phyloP scores from a whole-genome alignment of 2,113 vertebrate genomes.

The Orientallactaga bullata region DNA sequence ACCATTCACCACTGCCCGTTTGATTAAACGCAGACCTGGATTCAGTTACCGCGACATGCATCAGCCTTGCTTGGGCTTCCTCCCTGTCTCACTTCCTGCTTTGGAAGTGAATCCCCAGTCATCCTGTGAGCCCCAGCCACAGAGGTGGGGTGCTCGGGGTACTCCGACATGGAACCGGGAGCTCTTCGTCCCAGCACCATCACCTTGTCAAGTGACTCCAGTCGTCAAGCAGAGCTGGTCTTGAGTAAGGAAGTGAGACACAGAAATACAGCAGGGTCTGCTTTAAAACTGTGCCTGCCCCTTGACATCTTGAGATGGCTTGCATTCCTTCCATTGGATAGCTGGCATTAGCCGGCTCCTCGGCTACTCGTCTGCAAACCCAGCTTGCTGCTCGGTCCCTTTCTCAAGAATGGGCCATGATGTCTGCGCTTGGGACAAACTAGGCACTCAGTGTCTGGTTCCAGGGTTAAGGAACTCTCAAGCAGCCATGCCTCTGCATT shows the following conservation, averaged over 20 bases:
- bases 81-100: slow-evolving; percentile 56
- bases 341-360: too few species aligned
- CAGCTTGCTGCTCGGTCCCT: neutral
- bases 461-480: neutral
- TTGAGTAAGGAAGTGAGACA: neutral
- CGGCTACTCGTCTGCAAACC: fast-evolving
- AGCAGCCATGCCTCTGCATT: neutral
- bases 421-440: neutral
- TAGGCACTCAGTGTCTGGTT: neutral
- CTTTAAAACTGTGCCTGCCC: neutral
- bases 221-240: neutral
- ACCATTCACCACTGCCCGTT: slow-evolving; percentile 34
- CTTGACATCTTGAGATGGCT: neutral
- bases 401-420: neutral
- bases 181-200: neutral
- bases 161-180: neutral
- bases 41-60: slow-evolving; percentile 21
- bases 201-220: neutral
- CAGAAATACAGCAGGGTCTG: neutral
- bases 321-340: neutral
- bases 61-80: neutral
- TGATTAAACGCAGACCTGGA: slow-evolving; percentile 57
- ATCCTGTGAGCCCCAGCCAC: neutral
- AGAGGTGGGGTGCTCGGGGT: neutral
- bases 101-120: slow-evolving; percentile 49